Evolutionary conservation across 2,888 invertebrate genomes (phyloP).

Genomic region (Apodemia hepburni): DNA sequence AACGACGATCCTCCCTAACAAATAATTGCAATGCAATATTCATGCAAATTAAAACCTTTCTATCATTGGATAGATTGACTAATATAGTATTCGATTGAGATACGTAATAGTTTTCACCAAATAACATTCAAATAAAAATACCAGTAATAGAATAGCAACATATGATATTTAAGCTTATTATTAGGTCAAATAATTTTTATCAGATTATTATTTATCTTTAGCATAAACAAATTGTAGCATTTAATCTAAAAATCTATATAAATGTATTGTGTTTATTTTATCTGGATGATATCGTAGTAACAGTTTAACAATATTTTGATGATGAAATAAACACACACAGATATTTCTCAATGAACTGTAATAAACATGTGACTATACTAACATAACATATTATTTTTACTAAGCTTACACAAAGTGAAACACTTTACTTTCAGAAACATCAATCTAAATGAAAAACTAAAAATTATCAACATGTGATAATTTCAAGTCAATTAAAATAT

Average conservation of each 20-base stretch:
- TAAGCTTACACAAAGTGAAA: conserved; percentile 71
- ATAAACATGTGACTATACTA: conserved; percentile 56
- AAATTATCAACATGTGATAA: conserved; percentile 58
- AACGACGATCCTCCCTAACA: conserved; percentile 76
- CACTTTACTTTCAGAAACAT: conserved; percentile 70
- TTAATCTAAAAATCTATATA: conserved; percentile 66
- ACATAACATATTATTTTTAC: conserved; percentile 71
- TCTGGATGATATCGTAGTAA: conserved; percentile 19
- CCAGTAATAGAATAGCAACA: conserved; percentile 60
- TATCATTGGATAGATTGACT: conserved; percentile 45
- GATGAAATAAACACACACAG: conserved; percentile 45
- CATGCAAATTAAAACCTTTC: conserved; percentile 54
- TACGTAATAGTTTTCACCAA: conserved; percentile 39
- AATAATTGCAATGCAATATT: conserved; percentile 46
- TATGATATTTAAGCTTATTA: conserved; percentile 63
- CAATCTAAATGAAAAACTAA: conserved; percentile 59
- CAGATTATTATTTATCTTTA: conserved; percentile 66
- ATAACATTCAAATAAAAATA: conserved; percentile 47
- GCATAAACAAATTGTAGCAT: conserved; percentile 75
- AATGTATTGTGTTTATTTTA: conserved; percentile 34
- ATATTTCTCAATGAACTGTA: conserved; percentile 52
- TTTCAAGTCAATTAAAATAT: conserved; percentile 47
- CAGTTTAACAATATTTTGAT: not conserved
- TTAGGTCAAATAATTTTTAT: conserved; percentile 52
- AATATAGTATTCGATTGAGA: conserved; percentile 38